Evolutionary conservation across 2,113 vertebrate genomes (phyloP), one percentile per base, ranked within the genome.

Genomic region (Pheucticus melanocephalus): DNA sequence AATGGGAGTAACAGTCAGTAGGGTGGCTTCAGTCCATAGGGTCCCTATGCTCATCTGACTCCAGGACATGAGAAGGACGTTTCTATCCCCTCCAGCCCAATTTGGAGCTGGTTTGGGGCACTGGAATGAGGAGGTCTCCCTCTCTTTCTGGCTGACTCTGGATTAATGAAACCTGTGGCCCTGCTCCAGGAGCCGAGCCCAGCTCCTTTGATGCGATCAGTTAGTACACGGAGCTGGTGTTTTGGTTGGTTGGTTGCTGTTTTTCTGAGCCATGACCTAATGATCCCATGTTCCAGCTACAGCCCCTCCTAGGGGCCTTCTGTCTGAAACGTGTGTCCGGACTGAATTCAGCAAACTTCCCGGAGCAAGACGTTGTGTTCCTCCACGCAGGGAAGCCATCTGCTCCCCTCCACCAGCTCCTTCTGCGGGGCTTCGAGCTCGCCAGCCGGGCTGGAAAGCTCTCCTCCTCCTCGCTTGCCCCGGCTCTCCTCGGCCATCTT

Each of bases 341-440:
- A 47, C 40, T 48, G 88, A 53, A 92, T 82, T 65, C 92, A 84
- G 42, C 80, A 68, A 91, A 76, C 60, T 72, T 85, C 70, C 60
- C 1, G 1, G 35, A 73, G 77, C 53, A 83, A 82, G 91, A 90
- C 66, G 21, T 65, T 4, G 45, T 85, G 92, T 94, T 96, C 93
- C 69, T n/a, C 70, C 88, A 30, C 66, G 21, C 3, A 9, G 15
- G n/a, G 77, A 71, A 86, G 73, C 96, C 94, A 96, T 96, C 94
- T 95, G 92, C 81, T 92, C 48, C 65, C 25, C n/a, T 82, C 88
- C 17, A 4, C 80, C 31, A 11, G 65, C 87, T 90, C 90, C 71
- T 89, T 87, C 76, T 80, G 82, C 20, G 24, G 56, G 75, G n/a
- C 93, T 82, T 35, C 21, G 2, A 90, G 83, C 83, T 94, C 53